Evolutionary conservation across 2,888 invertebrate genomes (phyloP).

Genomic region (Nemapogon koenigi): DNA sequence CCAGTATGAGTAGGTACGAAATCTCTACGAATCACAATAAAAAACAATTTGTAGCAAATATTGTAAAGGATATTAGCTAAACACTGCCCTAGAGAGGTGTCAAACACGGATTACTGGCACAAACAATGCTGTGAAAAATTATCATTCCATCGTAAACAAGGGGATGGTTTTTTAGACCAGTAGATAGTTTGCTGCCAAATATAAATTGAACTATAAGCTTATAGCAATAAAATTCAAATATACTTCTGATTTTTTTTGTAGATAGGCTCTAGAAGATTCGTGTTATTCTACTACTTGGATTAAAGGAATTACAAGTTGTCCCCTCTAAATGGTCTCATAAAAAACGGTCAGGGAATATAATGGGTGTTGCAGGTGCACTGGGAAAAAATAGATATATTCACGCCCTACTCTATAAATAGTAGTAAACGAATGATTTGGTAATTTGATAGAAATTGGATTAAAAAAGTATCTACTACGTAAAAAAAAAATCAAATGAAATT

Average conservation of each 20-base stretch:
- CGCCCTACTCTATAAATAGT: too few relatives aligned
- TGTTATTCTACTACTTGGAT: conserved; percentile 52
- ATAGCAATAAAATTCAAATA: conserved; percentile 15
- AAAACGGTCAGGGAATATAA: conserved; percentile 42
- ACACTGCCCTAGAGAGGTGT: conserved; percentile 45
- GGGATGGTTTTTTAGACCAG: conserved; percentile 20
- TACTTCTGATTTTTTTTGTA: background rate
- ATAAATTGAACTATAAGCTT: conserved; percentile 19
- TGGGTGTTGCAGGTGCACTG: conserved; percentile 50
- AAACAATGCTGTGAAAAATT: conserved; percentile 57
- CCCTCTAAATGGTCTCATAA: conserved; percentile 30
- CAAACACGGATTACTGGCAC: conserved; percentile 55
- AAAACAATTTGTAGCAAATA: conserved; percentile 31
- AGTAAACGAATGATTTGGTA: too few relatives aligned
- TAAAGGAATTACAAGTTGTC: conserved; percentile 60
- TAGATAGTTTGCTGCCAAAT: too few relatives aligned
- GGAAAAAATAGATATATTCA: too few relatives aligned
- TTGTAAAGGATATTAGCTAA: conserved; percentile 44
- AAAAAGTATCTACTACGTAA: too few relatives aligned
- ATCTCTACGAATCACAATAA: too few relatives aligned
- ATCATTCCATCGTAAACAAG: conserved; percentile 38
- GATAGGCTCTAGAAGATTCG: conserved; percentile 28
- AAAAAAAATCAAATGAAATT: too few relatives aligned
- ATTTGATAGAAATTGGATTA: too few relatives aligned
- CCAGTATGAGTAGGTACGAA: too few relatives aligned